Percentiles rank a stretch among this genome's conserved stretches.
Evolutionary conservation across 2,888 invertebrate genomes (phyloP).

Genomic region (Dasypolia templi): DNA sequence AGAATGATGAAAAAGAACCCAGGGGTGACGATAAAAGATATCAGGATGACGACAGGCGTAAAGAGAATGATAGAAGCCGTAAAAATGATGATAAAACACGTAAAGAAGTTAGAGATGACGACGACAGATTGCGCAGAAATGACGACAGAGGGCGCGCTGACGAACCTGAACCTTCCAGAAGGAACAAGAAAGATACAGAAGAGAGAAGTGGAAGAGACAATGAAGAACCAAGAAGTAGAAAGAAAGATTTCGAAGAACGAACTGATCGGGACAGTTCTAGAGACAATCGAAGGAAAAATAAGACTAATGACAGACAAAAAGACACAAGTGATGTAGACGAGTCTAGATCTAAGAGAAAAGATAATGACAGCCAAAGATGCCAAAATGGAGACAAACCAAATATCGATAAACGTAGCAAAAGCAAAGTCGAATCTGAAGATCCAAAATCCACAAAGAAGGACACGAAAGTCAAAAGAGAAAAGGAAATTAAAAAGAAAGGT

Average conservation of each 20-base stretch:
- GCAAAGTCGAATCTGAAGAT: slow-evolving; percentile 46
- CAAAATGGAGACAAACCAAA: slow-evolving; percentile 39
- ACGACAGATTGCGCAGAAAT: slow-evolving; percentile 54
- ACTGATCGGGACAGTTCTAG: slow-evolving; percentile 43
- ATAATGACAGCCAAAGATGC: slow-evolving; percentile 21
- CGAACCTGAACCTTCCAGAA: slow-evolving; percentile 45
- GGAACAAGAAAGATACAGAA: slow-evolving; percentile 52
- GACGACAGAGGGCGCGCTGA: slow-evolving; percentile 51
- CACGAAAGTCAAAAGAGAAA: slow-evolving; percentile 26
- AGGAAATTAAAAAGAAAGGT: slow-evolving; percentile 50
- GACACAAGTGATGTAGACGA: slow-evolving; percentile 35
- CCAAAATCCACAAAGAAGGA: slow-evolving; percentile 47
- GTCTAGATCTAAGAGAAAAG: slow-evolving; percentile 40
- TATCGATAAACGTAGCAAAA: slow-evolving; percentile 30
- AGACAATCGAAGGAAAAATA: slow-evolving; percentile 50
- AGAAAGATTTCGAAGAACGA: slow-evolving; percentile 39
- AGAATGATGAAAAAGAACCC: slow-evolving; percentile 28
- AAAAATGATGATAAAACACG: slow-evolving; percentile 47
- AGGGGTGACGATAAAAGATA: slow-evolving; percentile 53
- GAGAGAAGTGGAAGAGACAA: slow-evolving; percentile 46
- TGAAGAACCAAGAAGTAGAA: slow-evolving; percentile 59
- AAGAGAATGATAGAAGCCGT: slow-evolving; percentile 35
- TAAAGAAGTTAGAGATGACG: slow-evolving; percentile 33
- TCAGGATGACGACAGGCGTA: slow-evolving; percentile 50
- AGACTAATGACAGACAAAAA: slow-evolving; percentile 60